Base-by-base conservation (phyloP, 2,888 invertebrate species). In the Pseudococcus jackbeardsleyi region DNA sequence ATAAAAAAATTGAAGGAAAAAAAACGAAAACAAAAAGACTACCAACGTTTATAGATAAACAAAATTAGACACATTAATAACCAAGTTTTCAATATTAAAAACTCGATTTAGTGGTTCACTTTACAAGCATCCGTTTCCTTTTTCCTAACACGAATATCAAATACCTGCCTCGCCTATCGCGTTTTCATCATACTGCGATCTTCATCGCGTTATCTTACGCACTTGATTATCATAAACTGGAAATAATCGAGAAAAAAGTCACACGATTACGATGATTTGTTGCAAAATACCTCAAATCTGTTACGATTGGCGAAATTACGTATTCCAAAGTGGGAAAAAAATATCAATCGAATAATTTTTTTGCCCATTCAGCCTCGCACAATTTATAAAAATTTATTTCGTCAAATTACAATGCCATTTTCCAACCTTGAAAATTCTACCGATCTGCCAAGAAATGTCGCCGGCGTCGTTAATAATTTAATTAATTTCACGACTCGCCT, bases 361-460 rank as follows among this genome's bases (percentile, higher is more conserved):
- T 64, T 64, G 17, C 33, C 33, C 19, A 22, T 11, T 4, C 33
- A 72, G 72, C 72, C 17, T 72, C n/a, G 33, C 33, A 17, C 8
- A 72, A 33, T 72, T 72, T 72, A 42, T 42, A 12, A 33, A 72
- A 72, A 68, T 68, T 72, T 33, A 72, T 33, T 17, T 72, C 72
- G 33, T 17, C 72, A 33, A 72, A 8, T 72, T 72, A 72, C 72
- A 26, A 72, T 72, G 72, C 33, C 72, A 15, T 33, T 72, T 72
- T 15, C 0, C 17, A 42, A 46, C 79, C 79, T 82, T 82, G 79
- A 82, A 82, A 82, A 82, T 82, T 82, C 15, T 5, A 42, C 79
- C 12, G 19, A 82, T 46, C 46, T 46, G 79, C 46, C 79, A 82
- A 46, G 79, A 82, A 82, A 82, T 46, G 79, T 82, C 79, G 19